phyloP scores from a whole-genome alignment of 2,113 vertebrate genomes.

The Saguinus midas region DNA sequence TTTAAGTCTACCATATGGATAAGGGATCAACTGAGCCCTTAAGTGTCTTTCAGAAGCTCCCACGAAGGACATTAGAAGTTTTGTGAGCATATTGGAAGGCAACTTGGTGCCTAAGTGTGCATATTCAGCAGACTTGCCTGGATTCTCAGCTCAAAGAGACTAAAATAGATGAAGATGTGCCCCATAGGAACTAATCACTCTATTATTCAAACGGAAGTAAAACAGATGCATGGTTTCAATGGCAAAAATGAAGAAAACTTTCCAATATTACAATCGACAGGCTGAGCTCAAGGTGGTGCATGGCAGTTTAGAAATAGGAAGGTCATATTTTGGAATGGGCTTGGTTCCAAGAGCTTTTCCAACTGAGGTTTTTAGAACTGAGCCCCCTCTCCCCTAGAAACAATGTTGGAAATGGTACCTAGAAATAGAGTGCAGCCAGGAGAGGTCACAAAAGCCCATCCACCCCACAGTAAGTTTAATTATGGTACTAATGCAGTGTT shows the following conservation, averaged over 20 bases:
- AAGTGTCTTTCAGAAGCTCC: conserved; percentile 70
- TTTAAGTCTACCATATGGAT: conserved; percentile 70
- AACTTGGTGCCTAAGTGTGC: conserved; percentile 46
- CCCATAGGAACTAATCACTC: conserved; percentile 57
- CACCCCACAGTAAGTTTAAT: background rate
- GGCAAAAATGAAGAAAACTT: background rate
- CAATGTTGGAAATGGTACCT: background rate
- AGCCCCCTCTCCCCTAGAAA: background rate
- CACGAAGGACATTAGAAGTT: conserved; percentile 72
- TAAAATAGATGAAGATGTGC: conserved; percentile 57
- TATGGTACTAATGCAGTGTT: background rate
- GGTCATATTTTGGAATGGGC: background rate
- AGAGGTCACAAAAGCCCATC: background rate
- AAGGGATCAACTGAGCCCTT: conserved; percentile 65
- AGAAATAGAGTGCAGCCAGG: background rate
- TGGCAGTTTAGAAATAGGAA: background rate
- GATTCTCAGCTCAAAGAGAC: conserved; percentile 30
- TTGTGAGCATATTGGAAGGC: conserved; percentile 60
- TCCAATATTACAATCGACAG: background rate
- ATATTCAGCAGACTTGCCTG: conserved; percentile 69
- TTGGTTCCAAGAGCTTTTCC: background rate
- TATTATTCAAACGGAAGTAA: conserved; percentile 49
- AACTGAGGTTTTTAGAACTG: background rate
- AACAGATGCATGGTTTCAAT: background rate
- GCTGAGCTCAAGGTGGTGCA: background rate